Percentiles rank a stretch among this genome's conserved stretches.
These are phyloP conservation scores for Melanophora roralis DNA, from an alignment of 2,888 invertebrate genomes.

Conservation along the genomic window DNA sequence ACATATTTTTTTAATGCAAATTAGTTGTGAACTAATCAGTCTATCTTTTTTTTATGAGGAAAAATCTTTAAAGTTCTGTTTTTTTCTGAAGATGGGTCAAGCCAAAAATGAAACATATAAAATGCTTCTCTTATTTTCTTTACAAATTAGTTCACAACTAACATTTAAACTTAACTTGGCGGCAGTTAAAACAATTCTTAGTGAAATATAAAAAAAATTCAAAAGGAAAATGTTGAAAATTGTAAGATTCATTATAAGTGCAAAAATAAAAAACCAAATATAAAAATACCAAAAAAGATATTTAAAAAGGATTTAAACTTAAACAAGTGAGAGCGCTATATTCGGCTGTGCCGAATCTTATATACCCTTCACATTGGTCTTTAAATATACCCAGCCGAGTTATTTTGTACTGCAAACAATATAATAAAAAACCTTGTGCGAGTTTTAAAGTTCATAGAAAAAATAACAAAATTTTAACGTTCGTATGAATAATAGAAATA, in stretches of 20 bases:
- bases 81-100: constrained; percentile 42
- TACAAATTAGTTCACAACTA: constrained; percentile 43
- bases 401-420: no score
- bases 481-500: no score
- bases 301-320: no score
- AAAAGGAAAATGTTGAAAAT: constrained; percentile 69
- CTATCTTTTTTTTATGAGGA: neutral
- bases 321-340: no score
- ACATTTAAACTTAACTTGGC: constrained; percentile 9
- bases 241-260: constrained; percentile 65
- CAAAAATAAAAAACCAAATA: neutral
- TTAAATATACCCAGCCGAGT: no score
- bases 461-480: no score
- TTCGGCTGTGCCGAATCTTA: no score
- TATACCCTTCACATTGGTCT: no score
- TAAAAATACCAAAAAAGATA: no score
- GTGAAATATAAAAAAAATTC: constrained; percentile 31
- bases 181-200: neutral
- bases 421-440: no score
- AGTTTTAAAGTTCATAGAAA: no score
- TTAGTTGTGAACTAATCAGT: constrained; percentile 46
- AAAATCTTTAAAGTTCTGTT: constrained; percentile 21
- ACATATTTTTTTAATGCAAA: constrained; percentile 49
- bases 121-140: constrained; percentile 20
- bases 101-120: constrained; percentile 30